A percentile compares a stretch with the other conserved stretches of the same genome.
Conservation (phyloP, 2,113 vertebrate genomes). For the Sander lucioperca region DNA sequence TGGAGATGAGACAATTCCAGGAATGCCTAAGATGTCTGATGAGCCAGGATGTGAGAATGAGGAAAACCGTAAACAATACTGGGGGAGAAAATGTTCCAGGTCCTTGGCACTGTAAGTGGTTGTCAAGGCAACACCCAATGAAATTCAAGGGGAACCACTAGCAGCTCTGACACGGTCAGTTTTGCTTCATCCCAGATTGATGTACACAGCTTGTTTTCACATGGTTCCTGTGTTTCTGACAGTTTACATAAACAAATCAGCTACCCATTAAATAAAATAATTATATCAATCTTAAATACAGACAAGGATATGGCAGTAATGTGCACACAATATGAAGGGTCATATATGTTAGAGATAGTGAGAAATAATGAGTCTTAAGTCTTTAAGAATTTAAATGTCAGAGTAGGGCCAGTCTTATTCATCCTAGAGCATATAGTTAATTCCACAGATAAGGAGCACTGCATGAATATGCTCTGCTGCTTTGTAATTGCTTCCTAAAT, state of each 20-base stretch:
- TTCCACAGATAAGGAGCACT: conserved; percentile 10
- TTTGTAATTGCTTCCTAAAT: conserved; percentile 25
- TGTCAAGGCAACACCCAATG: conserved; percentile 48
- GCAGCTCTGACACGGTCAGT: not conserved
- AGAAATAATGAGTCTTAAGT: conserved; percentile 5
- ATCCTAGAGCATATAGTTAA: not conserved
- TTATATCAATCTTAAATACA: not conserved
- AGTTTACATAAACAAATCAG: not conserved
- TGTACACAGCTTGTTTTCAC: conserved; percentile 7
- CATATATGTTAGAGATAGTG: too few species aligned
- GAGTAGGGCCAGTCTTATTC: not conserved
- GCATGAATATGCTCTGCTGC: conserved; percentile 1
- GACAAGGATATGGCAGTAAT: not conserved
- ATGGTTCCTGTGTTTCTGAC: not conserved
- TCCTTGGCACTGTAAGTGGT: conserved; percentile 32
- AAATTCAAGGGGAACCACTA: conserved; percentile 22
- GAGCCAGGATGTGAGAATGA: conserved; percentile 47
- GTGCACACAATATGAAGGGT: not conserved
- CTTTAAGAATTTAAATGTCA: conserved; percentile 7
- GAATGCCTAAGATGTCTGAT: conserved; percentile 48
- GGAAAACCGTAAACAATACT: conserved; percentile 43
- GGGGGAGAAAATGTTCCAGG: conserved; percentile 14
- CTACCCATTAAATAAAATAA: conserved; percentile 2
- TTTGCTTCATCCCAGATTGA: conserved; percentile 7
- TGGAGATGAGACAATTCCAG: conserved; percentile 52